phyloP scores from a whole-genome alignment of 2,113 vertebrate species.

The Chloebia gouldiae region DNA sequence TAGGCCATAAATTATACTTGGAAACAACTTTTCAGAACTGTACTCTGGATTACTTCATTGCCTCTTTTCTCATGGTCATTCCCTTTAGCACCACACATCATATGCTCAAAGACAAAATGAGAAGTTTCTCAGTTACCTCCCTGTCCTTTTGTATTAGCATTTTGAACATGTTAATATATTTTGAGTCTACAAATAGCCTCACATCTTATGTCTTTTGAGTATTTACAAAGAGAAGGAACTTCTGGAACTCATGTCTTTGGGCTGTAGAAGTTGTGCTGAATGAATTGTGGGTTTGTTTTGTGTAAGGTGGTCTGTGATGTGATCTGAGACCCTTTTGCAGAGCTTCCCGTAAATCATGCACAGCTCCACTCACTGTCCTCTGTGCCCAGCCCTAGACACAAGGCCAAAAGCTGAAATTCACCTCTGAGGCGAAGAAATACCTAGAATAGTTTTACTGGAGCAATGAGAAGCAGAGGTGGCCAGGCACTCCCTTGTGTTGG shows the following conservation, averaged over 20 bases:
- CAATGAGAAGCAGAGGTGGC: background rate
- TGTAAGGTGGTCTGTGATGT: background rate
- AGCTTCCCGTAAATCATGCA: background rate
- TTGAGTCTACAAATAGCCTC: background rate
- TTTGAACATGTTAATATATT: background rate
- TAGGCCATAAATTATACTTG: background rate
- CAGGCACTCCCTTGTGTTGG: rapidly evolving
- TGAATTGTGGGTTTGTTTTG: background rate
- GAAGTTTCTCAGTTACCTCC: background rate
- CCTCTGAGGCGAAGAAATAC: background rate
- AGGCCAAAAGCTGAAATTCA: background rate
- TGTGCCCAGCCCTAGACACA: background rate
- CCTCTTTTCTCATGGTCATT: background rate
- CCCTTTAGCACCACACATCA: background rate
- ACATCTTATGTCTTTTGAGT: background rate
- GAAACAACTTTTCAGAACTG: background rate
- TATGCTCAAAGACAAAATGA: background rate
- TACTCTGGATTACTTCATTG: background rate
- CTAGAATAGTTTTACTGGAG: background rate
- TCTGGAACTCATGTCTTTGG: background rate
- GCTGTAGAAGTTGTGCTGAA: background rate
- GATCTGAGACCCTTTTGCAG: background rate
- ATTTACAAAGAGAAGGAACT: background rate
- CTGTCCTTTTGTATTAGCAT: background rate
- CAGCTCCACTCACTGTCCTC: background rate